A percentile compares a stretch with the other conserved stretches of the same genome.
These are phyloP conservation scores for Pangasius macronema DNA, from an alignment of 2,797 vertebrate genomes.

Conservation along the genomic window DNA sequence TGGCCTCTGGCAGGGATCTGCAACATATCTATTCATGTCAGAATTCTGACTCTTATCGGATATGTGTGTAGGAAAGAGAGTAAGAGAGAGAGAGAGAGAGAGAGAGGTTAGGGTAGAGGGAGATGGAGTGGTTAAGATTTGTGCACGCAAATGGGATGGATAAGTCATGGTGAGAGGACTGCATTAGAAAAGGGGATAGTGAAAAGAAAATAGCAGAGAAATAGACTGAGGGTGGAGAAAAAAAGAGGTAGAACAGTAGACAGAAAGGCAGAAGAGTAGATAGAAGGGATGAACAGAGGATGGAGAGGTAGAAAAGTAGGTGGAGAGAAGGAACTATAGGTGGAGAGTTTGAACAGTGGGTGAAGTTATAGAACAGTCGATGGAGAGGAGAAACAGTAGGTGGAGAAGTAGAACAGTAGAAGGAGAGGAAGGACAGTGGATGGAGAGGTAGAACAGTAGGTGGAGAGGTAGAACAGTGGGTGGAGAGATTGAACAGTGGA, in stretches of 20 bases:
- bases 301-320: neutral
- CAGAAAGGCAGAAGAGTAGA: neutral
- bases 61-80: neutral
- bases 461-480: neutral
- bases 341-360: neutral
- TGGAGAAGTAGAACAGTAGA: neutral
- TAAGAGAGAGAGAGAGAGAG: slow-evolving; percentile 18
- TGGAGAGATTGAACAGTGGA: neutral
- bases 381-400: neutral
- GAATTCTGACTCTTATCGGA: neutral
- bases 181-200: neutral
- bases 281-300: neutral
- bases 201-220: slow-evolving; percentile 1
- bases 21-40: neutral
- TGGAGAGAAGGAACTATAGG: neutral
- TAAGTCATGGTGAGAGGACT: slow-evolving; percentile 1
- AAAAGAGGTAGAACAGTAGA: neutral
- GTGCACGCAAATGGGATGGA: neutral
- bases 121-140: neutral
- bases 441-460: neutral
- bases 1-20: neutral
- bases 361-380: neutral
- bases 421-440: neutral
- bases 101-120: neutral
- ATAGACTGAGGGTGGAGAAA: neutral